A percentile compares a stretch with the other conserved stretches of the same genome.
Evolutionary conservation across 2,888 invertebrate species (phyloP).

Genomic region (Sminthurides aquaticus): DNA sequence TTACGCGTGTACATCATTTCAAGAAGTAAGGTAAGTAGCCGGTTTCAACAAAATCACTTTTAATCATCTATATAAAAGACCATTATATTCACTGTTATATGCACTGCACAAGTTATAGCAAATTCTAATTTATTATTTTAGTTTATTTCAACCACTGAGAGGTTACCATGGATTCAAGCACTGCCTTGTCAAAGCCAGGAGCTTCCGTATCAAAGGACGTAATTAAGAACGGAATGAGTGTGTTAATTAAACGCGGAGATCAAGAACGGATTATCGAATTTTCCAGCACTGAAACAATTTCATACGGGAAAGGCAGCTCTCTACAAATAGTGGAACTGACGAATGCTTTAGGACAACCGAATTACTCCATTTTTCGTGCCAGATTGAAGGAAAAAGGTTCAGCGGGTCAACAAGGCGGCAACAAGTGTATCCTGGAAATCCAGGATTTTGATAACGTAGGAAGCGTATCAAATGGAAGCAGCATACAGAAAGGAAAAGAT

Average conservation of each 20-base stretch:
- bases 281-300: constrained; percentile 32
- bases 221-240: constrained; percentile 32
- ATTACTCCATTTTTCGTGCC: constrained; percentile 31
- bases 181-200: no score
- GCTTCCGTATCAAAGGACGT: no score
- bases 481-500: constrained; percentile 57
- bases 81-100: no score
- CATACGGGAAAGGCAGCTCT: constrained; percentile 31
- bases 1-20: no score
- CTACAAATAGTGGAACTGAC: constrained; percentile 34
- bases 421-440: constrained; percentile 1
- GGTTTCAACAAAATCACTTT: no score
- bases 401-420: not conserved
- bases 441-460: constrained; percentile 9
- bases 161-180: no score
- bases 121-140: no score
- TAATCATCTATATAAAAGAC: no score
- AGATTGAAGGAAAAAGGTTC: constrained; percentile 18
- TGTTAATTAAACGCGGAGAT: constrained; percentile 38
- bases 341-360: constrained; percentile 28
- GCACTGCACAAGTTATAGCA: no score
- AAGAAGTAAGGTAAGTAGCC: no score
- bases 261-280: constrained; percentile 37
- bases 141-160: no score
- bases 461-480: not conserved